phyloP scores from a whole-genome alignment of 2,113 vertebrate genomes.

The Girardinichthys multiradiatus region DNA sequence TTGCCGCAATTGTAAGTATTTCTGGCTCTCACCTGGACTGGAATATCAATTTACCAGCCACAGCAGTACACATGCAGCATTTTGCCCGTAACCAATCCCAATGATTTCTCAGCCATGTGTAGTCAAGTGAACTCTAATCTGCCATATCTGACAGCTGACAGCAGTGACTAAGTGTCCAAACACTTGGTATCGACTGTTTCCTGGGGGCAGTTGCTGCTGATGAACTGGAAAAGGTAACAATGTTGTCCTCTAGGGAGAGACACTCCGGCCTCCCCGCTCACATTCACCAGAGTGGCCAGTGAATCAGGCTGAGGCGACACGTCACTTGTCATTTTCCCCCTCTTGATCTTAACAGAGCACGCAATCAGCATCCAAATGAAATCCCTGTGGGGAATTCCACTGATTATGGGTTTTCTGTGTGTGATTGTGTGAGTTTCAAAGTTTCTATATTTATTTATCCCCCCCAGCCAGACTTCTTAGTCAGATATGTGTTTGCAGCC shows the following conservation, averaged over 20 bases:
- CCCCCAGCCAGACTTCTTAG: background rate
- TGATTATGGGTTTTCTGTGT: slow-evolving; percentile 7
- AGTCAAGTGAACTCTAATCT: slow-evolving; percentile 62
- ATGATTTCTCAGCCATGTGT: slow-evolving; percentile 64
- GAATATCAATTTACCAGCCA: background rate
- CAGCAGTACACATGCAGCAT: slow-evolving; percentile 33
- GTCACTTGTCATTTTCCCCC: slow-evolving; percentile 33
- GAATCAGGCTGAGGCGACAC: slow-evolving; percentile 46
- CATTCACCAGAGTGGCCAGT: slow-evolving; percentile 28
- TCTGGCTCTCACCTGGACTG: too few relatives aligned
- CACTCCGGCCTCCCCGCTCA: background rate
- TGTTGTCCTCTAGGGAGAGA: slow-evolving; percentile 52
- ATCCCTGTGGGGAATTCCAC: slow-evolving; percentile 42
- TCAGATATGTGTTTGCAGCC: background rate
- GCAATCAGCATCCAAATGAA: slow-evolving; percentile 52
- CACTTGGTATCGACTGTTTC: slow-evolving; percentile 68
- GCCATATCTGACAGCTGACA: slow-evolving; percentile 72
- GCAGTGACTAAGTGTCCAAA: slow-evolving; percentile 72
- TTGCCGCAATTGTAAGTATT: too few relatives aligned
- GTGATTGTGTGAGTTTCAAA: background rate
- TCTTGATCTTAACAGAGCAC: slow-evolving; percentile 54
- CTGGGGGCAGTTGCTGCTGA: slow-evolving; percentile 48
- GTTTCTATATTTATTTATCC: slow-evolving; percentile 5
- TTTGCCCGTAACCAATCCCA: slow-evolving; percentile 39
- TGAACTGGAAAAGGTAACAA: slow-evolving; percentile 71